These are phyloP conservation scores for Actinemys pallida DNA, from an alignment of 2,113 vertebrate species.

Conservation along the genomic window DNA sequence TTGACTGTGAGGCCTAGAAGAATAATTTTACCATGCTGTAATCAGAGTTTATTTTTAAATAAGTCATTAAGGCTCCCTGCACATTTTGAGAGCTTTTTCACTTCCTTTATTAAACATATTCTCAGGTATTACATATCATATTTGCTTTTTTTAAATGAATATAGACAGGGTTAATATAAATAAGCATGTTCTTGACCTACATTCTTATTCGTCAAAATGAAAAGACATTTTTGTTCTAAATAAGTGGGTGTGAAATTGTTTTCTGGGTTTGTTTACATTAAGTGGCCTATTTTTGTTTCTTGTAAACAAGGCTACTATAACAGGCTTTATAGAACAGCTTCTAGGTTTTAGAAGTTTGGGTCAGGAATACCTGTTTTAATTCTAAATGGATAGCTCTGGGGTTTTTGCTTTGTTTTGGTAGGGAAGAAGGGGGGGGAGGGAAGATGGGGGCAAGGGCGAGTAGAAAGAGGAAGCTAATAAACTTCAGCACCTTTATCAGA, in stretches of 20 bases:
- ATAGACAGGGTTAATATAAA: constrained; percentile 24
- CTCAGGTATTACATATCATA: constrained; percentile 59
- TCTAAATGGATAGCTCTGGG: constrained; percentile 31
- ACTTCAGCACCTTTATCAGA: constrained; percentile 67
- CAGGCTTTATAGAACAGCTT: constrained; percentile 67
- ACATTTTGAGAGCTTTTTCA: constrained; percentile 70
- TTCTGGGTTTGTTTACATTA: constrained; percentile 67
- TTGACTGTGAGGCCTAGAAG: constrained; percentile 45
- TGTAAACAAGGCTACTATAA: constrained; percentile 71
- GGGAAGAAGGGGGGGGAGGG: neutral
- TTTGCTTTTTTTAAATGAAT: constrained; percentile 14
- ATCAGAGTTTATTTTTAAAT: constrained; percentile 51
- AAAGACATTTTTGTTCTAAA: constrained; percentile 63
- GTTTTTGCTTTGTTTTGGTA: constrained; percentile 56
- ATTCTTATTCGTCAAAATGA: constrained; percentile 58
- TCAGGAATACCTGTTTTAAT: constrained; percentile 17
- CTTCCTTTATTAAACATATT: constrained; percentile 71
- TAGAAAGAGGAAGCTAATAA: constrained; percentile 52
- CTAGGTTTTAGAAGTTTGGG: constrained; percentile 25
- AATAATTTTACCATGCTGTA: constrained; percentile 57
- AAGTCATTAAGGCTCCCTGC: constrained; percentile 66
- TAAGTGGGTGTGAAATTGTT: constrained; percentile 52
- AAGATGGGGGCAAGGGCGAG: neutral
- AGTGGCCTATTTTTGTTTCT: constrained; percentile 61
- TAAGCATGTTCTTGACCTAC: constrained; percentile 14